Base-by-base conservation (phyloP, 2,888 invertebrate species). In the Scaptomyza flava region DNA sequence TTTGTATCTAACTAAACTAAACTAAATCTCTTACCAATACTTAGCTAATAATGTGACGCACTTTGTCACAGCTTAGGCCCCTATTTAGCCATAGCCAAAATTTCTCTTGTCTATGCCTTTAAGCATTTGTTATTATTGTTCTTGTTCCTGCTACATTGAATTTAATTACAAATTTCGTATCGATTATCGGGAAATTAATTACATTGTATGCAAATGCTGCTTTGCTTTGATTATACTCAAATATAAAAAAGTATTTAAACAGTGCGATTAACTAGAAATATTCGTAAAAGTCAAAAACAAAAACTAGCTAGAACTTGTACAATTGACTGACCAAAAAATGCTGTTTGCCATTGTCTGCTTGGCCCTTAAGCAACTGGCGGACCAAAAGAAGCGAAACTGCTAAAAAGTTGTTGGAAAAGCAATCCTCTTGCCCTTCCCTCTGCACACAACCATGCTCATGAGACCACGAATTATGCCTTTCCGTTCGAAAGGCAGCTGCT, bases 391-490 rank as follows among this genome's bases (percentile, higher is more conserved):
- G 47, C 47, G 64, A 56, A 60, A 46, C 61, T 74, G 23, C 56
- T 57, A 62, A 64, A 38, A 66, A 52, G 53, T 68, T 54, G 45
- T 43, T 38, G 0, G 11, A 9, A 31, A 48, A 30, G 30, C 7
- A 23, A 0, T 20, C 27, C 41, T 17, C 9, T 2, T 8, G 8
- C 20, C 23, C 5, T 17, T 9, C 17, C n/a, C 20, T 1, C 23
- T 3, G 8, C 12, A 30, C 42, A 20, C 11, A 23, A 23, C 14
- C 3, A 9, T n/a, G 20, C 60, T 31, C 46, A 50, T 34, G 33
- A 60, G 58, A 59, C 45, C 45, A 82, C 68, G 81, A 82, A 75
- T 86, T 84, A 87, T 87, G 75, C 54, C 51, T 78, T 86, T 84
- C 75, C 75, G 68, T 54, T 67, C 57, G 42, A 48, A 45, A 60